Evolutionary conservation across 1,140 invertebrate species (phyloP).

Genomic region (Diachasma alloeum): DNA sequence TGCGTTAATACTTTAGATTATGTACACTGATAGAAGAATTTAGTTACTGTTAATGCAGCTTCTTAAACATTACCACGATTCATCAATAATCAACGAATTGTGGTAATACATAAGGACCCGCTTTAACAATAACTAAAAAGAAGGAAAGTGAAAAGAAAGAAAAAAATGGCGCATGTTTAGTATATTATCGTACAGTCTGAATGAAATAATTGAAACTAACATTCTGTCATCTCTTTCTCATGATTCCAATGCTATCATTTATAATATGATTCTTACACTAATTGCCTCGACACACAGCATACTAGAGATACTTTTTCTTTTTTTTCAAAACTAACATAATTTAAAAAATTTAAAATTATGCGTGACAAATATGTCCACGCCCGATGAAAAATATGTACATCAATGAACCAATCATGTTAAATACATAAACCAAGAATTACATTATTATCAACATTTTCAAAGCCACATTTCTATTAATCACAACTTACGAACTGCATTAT

Average conservation of each 20-base stretch:
- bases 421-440: background rate
- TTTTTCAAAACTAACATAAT: background rate
- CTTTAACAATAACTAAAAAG: too few species aligned
- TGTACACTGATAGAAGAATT: background rate
- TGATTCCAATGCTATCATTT: too few species aligned
- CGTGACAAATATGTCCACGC: background rate
- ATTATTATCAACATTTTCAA: slow-evolving; percentile 9
- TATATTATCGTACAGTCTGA: background rate
- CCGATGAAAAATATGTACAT: background rate
- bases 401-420: background rate
- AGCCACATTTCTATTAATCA: slow-evolving; percentile 18
- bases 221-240: too few species aligned
- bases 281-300: background rate
- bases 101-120: too few species aligned
- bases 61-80: background rate
- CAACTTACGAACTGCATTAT: slow-evolving; percentile 37
- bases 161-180: too few species aligned
- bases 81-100: too few species aligned
- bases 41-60: background rate
- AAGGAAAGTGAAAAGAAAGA: too few species aligned
- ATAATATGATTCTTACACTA: background rate
- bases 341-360: background rate
- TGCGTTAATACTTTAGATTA: background rate
- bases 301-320: background rate
- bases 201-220: too few species aligned